Base-by-base conservation (phyloP, 2,113 vertebrate species). In the Coryphaenoides rupestris region DNA sequence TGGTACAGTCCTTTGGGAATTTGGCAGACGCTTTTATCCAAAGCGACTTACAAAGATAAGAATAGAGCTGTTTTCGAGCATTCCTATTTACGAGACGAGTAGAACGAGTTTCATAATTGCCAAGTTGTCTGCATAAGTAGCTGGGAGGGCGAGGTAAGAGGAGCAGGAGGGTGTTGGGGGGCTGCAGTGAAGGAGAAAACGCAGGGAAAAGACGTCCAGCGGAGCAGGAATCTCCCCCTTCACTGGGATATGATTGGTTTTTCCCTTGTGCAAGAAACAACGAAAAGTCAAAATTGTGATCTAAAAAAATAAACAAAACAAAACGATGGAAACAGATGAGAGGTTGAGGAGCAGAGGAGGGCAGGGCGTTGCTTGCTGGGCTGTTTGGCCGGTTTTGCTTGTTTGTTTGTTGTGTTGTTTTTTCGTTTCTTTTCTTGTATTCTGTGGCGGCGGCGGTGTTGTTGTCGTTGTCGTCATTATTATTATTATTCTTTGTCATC, bases 211-310 rank as follows among this genome's bases (percentile, higher is more conserved):
- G 60, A 87, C 83, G 80, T 87, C 85, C 85, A 85, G 81, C 78
- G 56, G 80, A 86, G 82, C 84, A 87, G 85, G 82, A 85, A 85
- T 83, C 84, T 85, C 84, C 86, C 73, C 83, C 87, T 88, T 86
- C 93, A 93, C 93, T 94, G 93, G 92, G 93, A 94, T 94, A 89
- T 92, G 89, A 93, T 93, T 92, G 90, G 90, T 93, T 95, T 93
- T 94, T 93, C 93, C 93, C 92, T 95, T 94, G 94, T 95, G 93
- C 94, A 95, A 90, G 91, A 94, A 55, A 90, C 52, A 78, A 77
- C 65, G 88, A 64, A 85, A 83, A 86, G 76, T 87, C 82, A 77
- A 86, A 86, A 86, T 75, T 82, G 86, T 88, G 86, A 80, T 88
- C 76, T 85, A 84, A 81, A 89, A 89, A 90, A 90, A 89, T 16